These are phyloP conservation scores for Lacanobia wlatinum DNA, from an alignment of 2,888 invertebrate genomes.

Conservation along the genomic window DNA sequence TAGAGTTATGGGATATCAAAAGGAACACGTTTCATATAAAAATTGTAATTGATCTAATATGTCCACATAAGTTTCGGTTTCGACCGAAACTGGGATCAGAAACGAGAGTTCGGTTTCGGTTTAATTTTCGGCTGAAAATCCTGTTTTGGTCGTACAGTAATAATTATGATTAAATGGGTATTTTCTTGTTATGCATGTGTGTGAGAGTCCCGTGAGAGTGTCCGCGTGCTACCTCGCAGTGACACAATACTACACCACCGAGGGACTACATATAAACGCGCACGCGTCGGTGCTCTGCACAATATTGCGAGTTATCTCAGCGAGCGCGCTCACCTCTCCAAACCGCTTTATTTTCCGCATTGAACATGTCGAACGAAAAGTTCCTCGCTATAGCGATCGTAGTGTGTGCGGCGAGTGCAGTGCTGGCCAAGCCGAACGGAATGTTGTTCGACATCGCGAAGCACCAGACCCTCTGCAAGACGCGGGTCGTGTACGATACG, in stretches of 20 bases:
- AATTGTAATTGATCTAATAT: too few species aligned
- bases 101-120: too few species aligned
- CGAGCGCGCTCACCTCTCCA: conserved; percentile 33
- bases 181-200: not conserved
- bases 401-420: conserved; percentile 24
- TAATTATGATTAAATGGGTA: not conserved
- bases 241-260: conserved; percentile 7
- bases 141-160: too few species aligned
- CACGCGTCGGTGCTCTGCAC: conserved; percentile 3
- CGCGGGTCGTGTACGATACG: conserved; percentile 68
- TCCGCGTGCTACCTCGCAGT: too few species aligned
- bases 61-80: too few species aligned
- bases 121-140: too few species aligned
- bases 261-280: conserved; percentile 33
- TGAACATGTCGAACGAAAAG: conserved; percentile 38
- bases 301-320: conserved; percentile 39
- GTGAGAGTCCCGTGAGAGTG: not conserved
- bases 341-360: conserved; percentile 39
- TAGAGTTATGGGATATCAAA: too few species aligned
- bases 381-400: conserved; percentile 30
- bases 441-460: conserved; percentile 18
- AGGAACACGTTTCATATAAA: too few species aligned
- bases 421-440: conserved; percentile 34
- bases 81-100: too few species aligned
- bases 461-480: conserved; percentile 56